Percentiles rank a stretch among this genome's conserved stretches.
phyloP scores from a whole-genome alignment of 1,140 invertebrate genomes.

The Galleria mellonella region DNA sequence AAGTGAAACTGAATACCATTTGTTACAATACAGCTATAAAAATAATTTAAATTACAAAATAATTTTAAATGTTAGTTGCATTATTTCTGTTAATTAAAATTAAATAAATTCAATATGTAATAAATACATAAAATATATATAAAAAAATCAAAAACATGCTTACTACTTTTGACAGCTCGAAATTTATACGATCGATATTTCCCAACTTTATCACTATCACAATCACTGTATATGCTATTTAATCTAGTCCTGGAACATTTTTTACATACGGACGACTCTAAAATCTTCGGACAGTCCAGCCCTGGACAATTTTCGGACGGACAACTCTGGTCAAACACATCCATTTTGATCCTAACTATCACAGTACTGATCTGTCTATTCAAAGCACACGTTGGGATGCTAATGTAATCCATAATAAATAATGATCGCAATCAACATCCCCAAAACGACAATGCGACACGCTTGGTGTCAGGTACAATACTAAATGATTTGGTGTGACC shows the following conservation, averaged over 20 bases:
- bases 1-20: too few relatives aligned
- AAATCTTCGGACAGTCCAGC: constrained; percentile 19
- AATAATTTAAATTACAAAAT: too few relatives aligned
- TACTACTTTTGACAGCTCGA: constrained; percentile 57
- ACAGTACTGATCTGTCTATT: constrained; percentile 50
- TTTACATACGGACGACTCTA: constrained; percentile 47
- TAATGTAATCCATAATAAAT: constrained; percentile 51
- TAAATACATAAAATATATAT: background rate
- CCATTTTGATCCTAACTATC: constrained; percentile 58
- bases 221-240: constrained; percentile 59
- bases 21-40: too few relatives aligned
- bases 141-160: constrained; percentile 37
- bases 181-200: constrained; percentile 48
- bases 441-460: constrained; percentile 55
- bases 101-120: too few relatives aligned
- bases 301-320: constrained; percentile 20
- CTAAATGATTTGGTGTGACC: constrained; percentile 60
- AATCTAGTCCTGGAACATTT: constrained; percentile 58
- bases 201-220: constrained; percentile 62
- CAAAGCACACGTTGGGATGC: constrained; percentile 47
- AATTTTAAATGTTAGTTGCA: too few relatives aligned
- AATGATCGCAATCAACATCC: constrained; percentile 51
- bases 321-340: constrained; percentile 29
- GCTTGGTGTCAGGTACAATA: constrained; percentile 57
- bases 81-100: too few relatives aligned